Percentiles rank a stretch among this genome's conserved stretches.
Evolutionary conservation across 2,113 vertebrate species (phyloP).

Genomic region (Diadophis punctatus): DNA sequence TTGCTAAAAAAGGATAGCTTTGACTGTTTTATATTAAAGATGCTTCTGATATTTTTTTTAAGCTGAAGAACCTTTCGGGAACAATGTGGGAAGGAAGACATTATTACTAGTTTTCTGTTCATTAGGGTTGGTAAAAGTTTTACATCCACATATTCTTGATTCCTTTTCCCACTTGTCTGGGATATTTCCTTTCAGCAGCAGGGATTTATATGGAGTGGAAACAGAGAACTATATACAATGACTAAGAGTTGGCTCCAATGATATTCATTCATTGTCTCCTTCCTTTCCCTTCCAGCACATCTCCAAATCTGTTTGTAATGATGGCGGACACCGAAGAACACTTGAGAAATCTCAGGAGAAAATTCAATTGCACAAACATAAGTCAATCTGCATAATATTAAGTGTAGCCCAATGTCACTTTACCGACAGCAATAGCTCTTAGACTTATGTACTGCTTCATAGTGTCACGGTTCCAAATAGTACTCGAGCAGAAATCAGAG

Average conservation of each 20-base stretch:
- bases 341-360: not conserved
- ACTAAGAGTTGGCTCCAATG: not conserved
- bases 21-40: not conserved
- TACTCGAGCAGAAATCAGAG: no score
- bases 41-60: not conserved
- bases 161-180: not conserved
- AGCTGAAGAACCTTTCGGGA: not conserved
- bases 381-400: not conserved
- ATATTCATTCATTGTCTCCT: not conserved
- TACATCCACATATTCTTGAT: not conserved
- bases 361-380: not conserved
- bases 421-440: not conserved
- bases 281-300: not conserved
- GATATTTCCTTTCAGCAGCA: no score
- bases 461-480: no score
- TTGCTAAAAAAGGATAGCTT: not conserved
- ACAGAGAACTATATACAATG: not conserved
- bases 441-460: not conserved
- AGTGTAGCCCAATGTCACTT: not conserved
- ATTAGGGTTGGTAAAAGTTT: not conserved
- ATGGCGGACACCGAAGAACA: not conserved
- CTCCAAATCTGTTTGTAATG: not conserved
- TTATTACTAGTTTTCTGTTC: not conserved
- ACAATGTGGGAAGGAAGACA: not conserved
- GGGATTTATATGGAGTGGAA: not conserved